These are phyloP conservation scores for Copsychus sechellarum DNA, from an alignment of 2,113 vertebrate genomes.

Conservation along the genomic window DNA sequence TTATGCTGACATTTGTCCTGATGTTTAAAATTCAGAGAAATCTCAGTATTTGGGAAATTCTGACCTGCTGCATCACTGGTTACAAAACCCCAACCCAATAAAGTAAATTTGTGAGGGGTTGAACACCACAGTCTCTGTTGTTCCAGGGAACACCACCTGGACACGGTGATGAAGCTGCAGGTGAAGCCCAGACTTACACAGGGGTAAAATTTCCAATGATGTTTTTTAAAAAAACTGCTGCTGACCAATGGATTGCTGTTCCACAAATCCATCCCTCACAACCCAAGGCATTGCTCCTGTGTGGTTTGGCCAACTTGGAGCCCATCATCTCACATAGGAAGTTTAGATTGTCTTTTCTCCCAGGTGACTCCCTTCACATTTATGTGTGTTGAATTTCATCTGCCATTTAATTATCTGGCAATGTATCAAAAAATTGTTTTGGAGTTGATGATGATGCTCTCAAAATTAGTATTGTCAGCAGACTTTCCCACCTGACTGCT, in stretches of 20 bases:
- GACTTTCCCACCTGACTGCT: conserved; percentile 14
- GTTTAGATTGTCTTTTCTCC: not conserved
- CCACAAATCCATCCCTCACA: not conserved
- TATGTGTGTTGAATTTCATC: not conserved
- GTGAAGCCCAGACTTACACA: not conserved
- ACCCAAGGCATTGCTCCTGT: not conserved
- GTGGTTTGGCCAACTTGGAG: not conserved
- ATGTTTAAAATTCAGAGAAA: not conserved
- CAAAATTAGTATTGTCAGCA: conserved; percentile 20
- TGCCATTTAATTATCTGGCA: conserved; percentile 8
- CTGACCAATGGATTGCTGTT: not conserved
- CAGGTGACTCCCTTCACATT: not conserved
- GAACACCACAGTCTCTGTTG: not conserved
- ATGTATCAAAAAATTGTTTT: conserved; percentile 13
- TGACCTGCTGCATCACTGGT: not conserved
- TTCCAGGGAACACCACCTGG: not conserved
- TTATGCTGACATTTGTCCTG: not conserved
- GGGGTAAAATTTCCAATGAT: not conserved
- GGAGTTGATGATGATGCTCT: not conserved
- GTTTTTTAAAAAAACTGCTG: not conserved
- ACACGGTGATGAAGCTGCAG: not conserved
- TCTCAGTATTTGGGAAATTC: not conserved
- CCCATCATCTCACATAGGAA: not conserved
- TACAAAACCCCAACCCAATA: not conserved
- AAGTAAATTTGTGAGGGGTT: not conserved